phyloP scores from a whole-genome alignment of 2,888 invertebrate species.

The Pammene fasciana region DNA sequence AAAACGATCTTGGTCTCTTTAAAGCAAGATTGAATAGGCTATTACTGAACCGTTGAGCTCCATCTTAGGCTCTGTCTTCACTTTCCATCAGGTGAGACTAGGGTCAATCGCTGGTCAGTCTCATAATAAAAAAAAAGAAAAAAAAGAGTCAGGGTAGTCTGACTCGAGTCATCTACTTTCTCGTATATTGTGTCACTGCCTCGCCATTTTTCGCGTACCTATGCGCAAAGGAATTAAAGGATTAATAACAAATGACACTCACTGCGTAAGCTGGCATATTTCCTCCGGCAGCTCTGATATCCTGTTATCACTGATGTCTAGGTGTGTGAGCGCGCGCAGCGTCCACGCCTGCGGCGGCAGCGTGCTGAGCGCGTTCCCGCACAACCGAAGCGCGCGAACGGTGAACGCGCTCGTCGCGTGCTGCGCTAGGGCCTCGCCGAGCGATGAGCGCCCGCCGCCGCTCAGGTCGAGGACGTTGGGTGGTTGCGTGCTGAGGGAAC shows the following conservation, averaged over 20 bases:
- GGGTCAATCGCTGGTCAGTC: too few relatives aligned
- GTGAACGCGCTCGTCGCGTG: constrained; percentile 68
- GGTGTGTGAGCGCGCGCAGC: constrained; percentile 83
- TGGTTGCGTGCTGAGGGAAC: constrained; percentile 76
- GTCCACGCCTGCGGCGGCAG: constrained; percentile 85
- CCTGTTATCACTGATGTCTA: constrained; percentile 88
- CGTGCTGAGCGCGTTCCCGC: constrained; percentile 82
- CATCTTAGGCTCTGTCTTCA: too few relatives aligned
- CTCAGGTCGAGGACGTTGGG: constrained; percentile 75
- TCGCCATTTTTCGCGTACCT: too few relatives aligned
- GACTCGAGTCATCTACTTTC: too few relatives aligned
- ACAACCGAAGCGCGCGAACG: constrained; percentile 65
- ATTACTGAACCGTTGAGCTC: too few relatives aligned
- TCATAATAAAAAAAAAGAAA: too few relatives aligned
- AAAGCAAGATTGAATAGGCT: too few relatives aligned
- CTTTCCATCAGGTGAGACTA: too few relatives aligned
- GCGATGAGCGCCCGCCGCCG: constrained; percentile 67
- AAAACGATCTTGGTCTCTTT: too few relatives aligned
- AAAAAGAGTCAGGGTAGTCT: too few relatives aligned
- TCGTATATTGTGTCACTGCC: too few relatives aligned
- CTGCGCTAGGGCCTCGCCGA: constrained; percentile 66
- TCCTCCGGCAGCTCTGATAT: constrained; percentile 85
- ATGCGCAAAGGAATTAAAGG: too few relatives aligned
- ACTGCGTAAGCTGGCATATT: constrained; percentile 81
- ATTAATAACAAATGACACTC: constrained; percentile 51